Evolutionary conservation across 2,797 vertebrate species (phyloP).

Genomic region (Babyrousa celebensis): DNA sequence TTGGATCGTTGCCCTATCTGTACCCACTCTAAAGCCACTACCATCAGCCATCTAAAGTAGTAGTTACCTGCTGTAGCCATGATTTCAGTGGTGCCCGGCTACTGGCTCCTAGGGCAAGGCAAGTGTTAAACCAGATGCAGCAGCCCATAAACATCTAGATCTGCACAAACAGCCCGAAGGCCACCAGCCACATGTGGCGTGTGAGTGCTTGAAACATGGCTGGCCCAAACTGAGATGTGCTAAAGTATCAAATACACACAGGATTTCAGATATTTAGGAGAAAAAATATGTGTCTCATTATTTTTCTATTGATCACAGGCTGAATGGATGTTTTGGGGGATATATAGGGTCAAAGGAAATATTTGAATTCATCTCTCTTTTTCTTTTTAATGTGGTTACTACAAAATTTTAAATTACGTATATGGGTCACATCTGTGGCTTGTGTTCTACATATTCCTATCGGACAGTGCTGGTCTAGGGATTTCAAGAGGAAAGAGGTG

Average conservation of each 20-base stretch:
- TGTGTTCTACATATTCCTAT: background rate
- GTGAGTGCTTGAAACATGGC: background rate
- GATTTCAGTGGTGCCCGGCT: background rate
- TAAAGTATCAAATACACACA: background rate
- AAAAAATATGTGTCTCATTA: background rate
- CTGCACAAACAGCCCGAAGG: too few relatives aligned
- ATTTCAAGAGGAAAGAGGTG: background rate
- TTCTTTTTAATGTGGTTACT: conserved; percentile 65
- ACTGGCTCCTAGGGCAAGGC: background rate
- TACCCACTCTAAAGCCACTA: background rate
- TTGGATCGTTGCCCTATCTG: background rate
- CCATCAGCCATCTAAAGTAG: background rate
- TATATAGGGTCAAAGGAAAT: conserved; percentile 61
- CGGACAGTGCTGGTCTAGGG: conserved; percentile 6
- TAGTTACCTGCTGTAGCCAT: background rate
- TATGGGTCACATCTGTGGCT: conserved; percentile 62
- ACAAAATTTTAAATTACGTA: conserved; percentile 65
- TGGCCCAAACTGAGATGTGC: background rate
- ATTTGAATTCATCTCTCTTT: conserved; percentile 70
- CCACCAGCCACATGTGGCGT: background rate
- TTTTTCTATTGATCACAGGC: conserved; percentile 29
- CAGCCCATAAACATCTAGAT: background rate
- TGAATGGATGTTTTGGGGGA: conserved; percentile 35
- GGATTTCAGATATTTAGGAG: background rate
- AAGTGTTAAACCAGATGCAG: background rate